A percentile compares a stretch with the other conserved stretches of the same genome.
Evolutionary conservation across 2,797 vertebrate genomes (phyloP).

Genomic region (Lindbergichthys nudifrons): DNA sequence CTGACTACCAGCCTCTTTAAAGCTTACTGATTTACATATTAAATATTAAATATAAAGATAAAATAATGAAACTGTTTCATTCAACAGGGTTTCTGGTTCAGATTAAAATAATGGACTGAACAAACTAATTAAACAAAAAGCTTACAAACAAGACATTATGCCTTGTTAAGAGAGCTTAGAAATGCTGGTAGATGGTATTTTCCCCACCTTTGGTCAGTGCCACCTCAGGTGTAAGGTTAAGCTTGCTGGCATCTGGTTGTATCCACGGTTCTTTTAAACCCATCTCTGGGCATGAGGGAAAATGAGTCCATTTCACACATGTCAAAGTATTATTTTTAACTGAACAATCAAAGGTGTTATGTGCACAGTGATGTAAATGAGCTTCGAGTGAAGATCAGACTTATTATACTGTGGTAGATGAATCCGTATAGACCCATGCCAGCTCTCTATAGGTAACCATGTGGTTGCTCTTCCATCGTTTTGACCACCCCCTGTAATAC

Average conservation of each 20-base stretch:
- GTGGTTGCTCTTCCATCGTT: slow-evolving; percentile 30
- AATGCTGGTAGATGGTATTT: background rate
- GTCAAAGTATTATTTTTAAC: background rate
- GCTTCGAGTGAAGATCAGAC: slow-evolving; percentile 5
- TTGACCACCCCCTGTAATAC: slow-evolving; percentile 26
- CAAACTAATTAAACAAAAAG: background rate
- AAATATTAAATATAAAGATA: background rate
- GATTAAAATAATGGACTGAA: background rate
- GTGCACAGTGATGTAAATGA: slow-evolving; percentile 16
- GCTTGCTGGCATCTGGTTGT: background rate
- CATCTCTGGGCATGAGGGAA: background rate
- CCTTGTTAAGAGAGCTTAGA: background rate
- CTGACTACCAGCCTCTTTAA: background rate
- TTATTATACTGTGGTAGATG: slow-evolving; percentile 3
- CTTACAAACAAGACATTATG: background rate
- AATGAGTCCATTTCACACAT: no score
- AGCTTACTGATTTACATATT: background rate
- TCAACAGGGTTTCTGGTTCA: background rate
- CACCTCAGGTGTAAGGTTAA: background rate
- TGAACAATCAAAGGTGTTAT: slow-evolving; percentile 4
- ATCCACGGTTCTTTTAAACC: background rate
- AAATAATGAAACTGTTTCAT: background rate
- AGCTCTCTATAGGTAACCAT: slow-evolving; percentile 10
- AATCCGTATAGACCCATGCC: background rate
- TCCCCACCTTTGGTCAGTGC: background rate